Base-by-base conservation (phyloP, 92 coral and sea anemone species). In the Isaurus tuberculatus region DNA sequence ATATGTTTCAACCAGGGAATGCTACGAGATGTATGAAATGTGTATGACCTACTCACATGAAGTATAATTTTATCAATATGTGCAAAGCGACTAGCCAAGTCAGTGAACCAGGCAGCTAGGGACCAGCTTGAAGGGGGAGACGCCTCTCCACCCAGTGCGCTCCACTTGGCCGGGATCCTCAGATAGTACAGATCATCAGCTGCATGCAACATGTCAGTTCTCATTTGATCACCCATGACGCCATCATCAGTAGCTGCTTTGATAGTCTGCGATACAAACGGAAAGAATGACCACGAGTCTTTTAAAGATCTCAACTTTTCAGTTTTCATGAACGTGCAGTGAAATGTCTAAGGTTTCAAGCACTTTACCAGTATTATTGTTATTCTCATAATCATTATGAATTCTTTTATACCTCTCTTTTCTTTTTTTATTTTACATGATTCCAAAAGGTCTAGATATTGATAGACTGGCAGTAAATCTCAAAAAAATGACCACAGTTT, bases 91-190 rank as follows among this genome's bases (percentile, higher is more conserved):
- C 83, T 96, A 27, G 87, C 75, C 67, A 96, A 84, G 89, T 96
- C 99, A 29, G 94, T 84, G 51, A 96, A 94, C 99, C 99, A 96
- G 0, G 92, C 95, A 32, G 89, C 86, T n/a, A 94, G 85, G 49
- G 90, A 90, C 99, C 99, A 96, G 26, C 89, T 86, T 29, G 84
- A 83, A 13, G 99, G 99, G 19, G 99, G 98, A 36, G 98, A 90
- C 23, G 98, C 86, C 28, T 94, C 92, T 3, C 99, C 99, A 33
- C 97, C 91, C 70, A 96, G 72, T 15, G 70, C 85, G 27, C 88
- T 64, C 99, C 99, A 96, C 19, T 82, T 82, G 23, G 84, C 61
- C 51, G 99, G 99, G 72, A 96, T 96, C 72, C 99, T 87, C 31
- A 89, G 61, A 65, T 94, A 97, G 72, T 91, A 94, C 25, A 96